Base-by-base conservation (phyloP, 2,113 vertebrate species). In the rat (Rattus norvegicus) region DNA sequence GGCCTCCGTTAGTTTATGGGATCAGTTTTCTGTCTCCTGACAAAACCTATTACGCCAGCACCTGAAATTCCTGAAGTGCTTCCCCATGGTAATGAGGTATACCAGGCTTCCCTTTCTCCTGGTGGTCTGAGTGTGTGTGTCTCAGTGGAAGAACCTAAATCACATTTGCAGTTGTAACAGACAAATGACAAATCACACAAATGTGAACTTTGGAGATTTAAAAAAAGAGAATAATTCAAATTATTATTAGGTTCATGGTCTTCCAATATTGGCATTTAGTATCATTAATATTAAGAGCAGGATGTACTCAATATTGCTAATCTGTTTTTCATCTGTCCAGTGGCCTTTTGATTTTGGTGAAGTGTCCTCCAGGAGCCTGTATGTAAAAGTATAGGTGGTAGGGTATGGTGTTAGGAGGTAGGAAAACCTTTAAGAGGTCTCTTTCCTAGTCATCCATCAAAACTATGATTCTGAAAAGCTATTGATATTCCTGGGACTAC, bases 161-260 rank as follows among this genome's bases (percentile, higher is more conserved):
- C 39, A 65, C 8, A 28, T 20, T 47, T 30, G n/a, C 13, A 47
- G 16, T 65, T 47, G 30, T 47, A 47, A 61, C 43, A 43, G 24
- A 43, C 81, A 24, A 63, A 63, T 22, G n/a, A 43, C 24, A 67
- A 47, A 49, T 16, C 83, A 47, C 59, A 63, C 30, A 63, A 88
- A 47, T 12, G 26, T 54, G 24, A 77, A 63, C 19, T 84, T 83
- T 73, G 39, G 70, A 94, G 52, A 92, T 94, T 95, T 69, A 65
- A 81, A 69, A 93, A 65, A 69, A 89, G 94, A 19, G 92, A 80
- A 63, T 8, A 84, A 63, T 84, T 43, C 61, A 96, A 81, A 83
- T 70, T 43, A 43, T 88, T 94, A 75, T 56, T 54, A 91, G 36
- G 36, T 89, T 11, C 9, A 5, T 79, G 54, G 61, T 67, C 81